Conservation (phyloP, 2,888 invertebrate genomes). For the Ochropleura leucogaster region DNA sequence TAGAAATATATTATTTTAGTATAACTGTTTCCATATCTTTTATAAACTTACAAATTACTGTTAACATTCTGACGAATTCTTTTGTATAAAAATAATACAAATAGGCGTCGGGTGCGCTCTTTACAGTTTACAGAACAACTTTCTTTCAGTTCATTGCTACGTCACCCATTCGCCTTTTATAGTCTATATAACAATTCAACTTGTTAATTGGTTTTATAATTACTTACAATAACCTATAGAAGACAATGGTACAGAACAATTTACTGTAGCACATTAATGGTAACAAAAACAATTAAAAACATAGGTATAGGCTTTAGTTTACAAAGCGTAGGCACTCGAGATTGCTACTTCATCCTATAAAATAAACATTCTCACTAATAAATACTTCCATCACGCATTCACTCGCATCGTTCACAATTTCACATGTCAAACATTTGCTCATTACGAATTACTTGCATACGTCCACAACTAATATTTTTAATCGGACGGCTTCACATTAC, state of each 20-base stretch:
- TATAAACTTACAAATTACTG: slow-evolving; percentile 90
- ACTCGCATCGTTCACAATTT: slow-evolving; percentile 73
- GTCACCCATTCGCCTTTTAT: slow-evolving; percentile 71
- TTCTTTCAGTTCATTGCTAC: slow-evolving; percentile 60
- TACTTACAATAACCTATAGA: slow-evolving; percentile 87
- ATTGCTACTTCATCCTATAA: slow-evolving; percentile 89
- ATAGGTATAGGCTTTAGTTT: slow-evolving; percentile 88
- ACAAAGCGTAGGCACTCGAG: slow-evolving; percentile 91
- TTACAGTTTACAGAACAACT: slow-evolving; percentile 43
- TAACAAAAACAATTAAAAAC: slow-evolving; percentile 90
- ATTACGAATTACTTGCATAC: slow-evolving; percentile 70
- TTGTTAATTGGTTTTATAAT: slow-evolving; percentile 89
- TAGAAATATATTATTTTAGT: slow-evolving; percentile 91
- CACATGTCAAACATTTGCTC: slow-evolving; percentile 72
- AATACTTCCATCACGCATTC: slow-evolving; percentile 86
- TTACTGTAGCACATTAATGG: slow-evolving; percentile 88
- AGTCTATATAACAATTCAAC: slow-evolving; percentile 89
- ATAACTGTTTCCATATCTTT: slow-evolving; percentile 88
- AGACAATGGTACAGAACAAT: slow-evolving; percentile 89
- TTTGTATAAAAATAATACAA: slow-evolving; percentile 90
- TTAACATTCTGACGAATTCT: slow-evolving; percentile 89
- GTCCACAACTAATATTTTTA: slow-evolving; percentile 77
- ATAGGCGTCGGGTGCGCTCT: slow-evolving; percentile 71
- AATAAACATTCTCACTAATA: slow-evolving; percentile 89
- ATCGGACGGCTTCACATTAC: slow-evolving; percentile 87